Base-by-base conservation (phyloP, 2,888 invertebrate species). In the Athalia cordata region DNA sequence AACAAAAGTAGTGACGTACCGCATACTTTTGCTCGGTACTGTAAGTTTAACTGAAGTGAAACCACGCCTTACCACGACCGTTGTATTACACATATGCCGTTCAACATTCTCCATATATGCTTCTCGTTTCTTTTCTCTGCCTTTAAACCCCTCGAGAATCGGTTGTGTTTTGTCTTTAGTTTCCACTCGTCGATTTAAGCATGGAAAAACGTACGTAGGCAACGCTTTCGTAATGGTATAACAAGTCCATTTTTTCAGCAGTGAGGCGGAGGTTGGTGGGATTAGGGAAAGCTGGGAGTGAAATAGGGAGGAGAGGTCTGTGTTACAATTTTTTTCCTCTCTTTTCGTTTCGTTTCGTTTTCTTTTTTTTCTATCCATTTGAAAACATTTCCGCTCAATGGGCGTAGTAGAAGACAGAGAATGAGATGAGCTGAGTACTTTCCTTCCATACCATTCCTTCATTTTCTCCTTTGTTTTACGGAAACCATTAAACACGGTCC, bases 211-310 rank as follows among this genome's bases (percentile, higher is more conserved):
- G 29, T 29, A 68, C 52, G 68, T n/a, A 68, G 52, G 29, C 68
- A 68, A 68, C 68, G 29, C 68, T 68, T 45, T 68, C 55, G 43
- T 68, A 68, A 55, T 68, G 68, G 52, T 47, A 43, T 68, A 55
- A 52, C 50, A 68, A 68, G 47, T 68, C 68, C 55, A 52, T 68
- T 68, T 52, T 61, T 61, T n/a, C 13, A 7, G 11, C 11, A 49
- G 47, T 66, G 13, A 13, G n/a, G 13, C 29, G 29, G 29, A 29
- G 29, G 29, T 29, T 29, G 29, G 29, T 29, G 29, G 29, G 49
- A 8, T 66, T n/a, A 15, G 13, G 49, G 66, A 49, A 49, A 29
- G 49, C 47, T 29, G n/a, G 29, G 66, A 49, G 66, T 47, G 49
- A 49, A 5, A 47, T 43, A 55, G 68, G 50, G 52, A 43, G 43